A percentile compares a stretch with the other conserved stretches of the same genome.
phyloP scores from a whole-genome alignment of 1,140 invertebrate genomes.

The Calliphora vicina region DNA sequence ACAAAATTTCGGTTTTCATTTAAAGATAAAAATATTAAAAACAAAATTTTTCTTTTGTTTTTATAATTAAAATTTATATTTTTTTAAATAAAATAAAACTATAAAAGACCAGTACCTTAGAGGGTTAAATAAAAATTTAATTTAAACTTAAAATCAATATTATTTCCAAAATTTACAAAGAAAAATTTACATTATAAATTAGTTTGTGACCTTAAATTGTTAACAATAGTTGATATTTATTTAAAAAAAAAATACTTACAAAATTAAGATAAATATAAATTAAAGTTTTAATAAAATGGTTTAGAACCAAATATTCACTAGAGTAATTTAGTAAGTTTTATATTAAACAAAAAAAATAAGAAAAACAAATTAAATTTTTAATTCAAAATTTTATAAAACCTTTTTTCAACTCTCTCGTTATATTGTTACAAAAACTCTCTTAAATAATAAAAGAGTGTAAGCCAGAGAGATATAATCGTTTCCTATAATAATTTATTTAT shows the following conservation, averaged over 20 bases:
- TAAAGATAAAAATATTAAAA: neutral
- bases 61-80: neutral
- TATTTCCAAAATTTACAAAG: neutral
- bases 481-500: no score
- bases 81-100: slow-evolving; percentile 11
- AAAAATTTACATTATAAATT: neutral
- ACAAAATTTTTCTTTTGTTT: neutral
- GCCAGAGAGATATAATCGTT: no score
- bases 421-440: no score
- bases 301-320: slow-evolving; percentile 11
- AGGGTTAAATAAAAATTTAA: neutral
- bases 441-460: no score
- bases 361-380: no score
- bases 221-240: neutral
- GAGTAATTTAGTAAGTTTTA: neutral
- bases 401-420: no score
- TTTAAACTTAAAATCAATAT: neutral
- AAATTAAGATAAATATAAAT: neutral
- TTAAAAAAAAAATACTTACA: neutral
- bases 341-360: no score
- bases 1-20: neutral
- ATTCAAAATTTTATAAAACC: no score
- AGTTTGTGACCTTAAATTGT: slow-evolving; percentile 11
- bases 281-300: neutral
- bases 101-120: slow-evolving; percentile 7